Evolutionary conservation across 2,113 vertebrate species (phyloP).

Genomic region (Tragelaphus imberbis): DNA sequence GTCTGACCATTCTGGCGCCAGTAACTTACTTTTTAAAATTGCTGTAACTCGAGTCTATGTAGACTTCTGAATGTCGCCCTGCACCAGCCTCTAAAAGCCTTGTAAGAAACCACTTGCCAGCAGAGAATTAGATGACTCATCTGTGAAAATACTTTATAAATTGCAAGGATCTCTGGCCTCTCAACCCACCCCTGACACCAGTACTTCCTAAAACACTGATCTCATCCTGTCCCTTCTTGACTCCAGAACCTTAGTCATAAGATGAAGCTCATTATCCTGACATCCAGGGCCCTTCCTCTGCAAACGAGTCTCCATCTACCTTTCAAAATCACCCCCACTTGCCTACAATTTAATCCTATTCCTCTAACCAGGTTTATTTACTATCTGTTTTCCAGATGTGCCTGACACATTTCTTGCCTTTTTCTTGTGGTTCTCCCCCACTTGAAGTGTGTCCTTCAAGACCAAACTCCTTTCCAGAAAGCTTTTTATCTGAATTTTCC

Average conservation of each 20-base stretch:
- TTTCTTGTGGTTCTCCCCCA: not conserved
- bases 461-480: not conserved
- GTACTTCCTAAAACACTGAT: conserved; percentile 67
- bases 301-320: not conserved
- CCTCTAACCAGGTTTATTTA: not conserved
- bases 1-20: conserved; percentile 66
- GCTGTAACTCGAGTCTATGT: conserved; percentile 49
- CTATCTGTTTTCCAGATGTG: not conserved
- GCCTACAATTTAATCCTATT: not conserved
- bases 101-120: conserved; percentile 52
- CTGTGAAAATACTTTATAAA: conserved; percentile 62
- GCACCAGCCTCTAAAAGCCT: conserved; percentile 60
- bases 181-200: conserved; percentile 52
- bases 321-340: not conserved
- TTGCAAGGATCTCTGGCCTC: conserved; percentile 55
- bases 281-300: not conserved
- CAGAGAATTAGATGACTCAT: conserved; percentile 71
- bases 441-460: not conserved
- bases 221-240: conserved; percentile 57
- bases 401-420: not conserved
- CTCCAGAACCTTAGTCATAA: conserved; percentile 35
- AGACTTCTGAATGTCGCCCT: conserved; percentile 47
- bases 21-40: conserved; percentile 44
- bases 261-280: not conserved
- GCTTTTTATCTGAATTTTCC: not conserved